Evolutionary conservation across 2,113 vertebrate genomes (phyloP).

Genomic region (Anseranas semipalmata): DNA sequence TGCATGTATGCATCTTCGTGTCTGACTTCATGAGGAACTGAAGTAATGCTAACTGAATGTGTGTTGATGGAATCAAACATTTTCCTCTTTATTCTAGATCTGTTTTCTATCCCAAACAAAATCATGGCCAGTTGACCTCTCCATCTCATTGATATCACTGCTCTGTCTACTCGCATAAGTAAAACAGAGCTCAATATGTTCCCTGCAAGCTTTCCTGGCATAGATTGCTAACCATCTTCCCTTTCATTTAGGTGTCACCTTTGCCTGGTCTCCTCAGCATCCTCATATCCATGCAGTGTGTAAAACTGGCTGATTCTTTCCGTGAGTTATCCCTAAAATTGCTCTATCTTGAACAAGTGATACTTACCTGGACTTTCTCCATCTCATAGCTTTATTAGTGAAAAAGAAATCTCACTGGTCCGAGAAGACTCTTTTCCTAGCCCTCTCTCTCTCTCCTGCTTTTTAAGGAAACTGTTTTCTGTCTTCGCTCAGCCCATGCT

Average conservation of each 20-base stretch:
- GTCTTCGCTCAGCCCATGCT: background rate
- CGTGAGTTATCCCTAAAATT: background rate
- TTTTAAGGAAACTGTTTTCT: background rate
- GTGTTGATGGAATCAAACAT: background rate
- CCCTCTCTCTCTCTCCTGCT: background rate
- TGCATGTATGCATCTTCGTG: background rate
- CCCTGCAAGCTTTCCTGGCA: background rate
- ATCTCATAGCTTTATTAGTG: background rate
- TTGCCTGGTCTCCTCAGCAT: background rate
- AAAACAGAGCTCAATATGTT: background rate
- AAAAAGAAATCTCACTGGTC: background rate
- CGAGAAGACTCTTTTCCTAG: background rate
- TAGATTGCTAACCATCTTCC: background rate
- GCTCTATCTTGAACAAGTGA: background rate
- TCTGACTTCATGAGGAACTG: background rate
- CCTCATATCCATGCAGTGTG: background rate
- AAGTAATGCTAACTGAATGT: background rate
- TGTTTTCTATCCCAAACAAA: background rate
- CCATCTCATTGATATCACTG: background rate
- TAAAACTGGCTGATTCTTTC: background rate
- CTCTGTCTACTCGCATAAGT: background rate
- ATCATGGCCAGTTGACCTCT: background rate
- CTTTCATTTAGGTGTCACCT: background rate
- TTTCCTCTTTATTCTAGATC: background rate
- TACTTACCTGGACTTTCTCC: background rate